Percentiles rank a stretch among this genome's conserved stretches.
These are phyloP conservation scores for Pogonognathellus flavescens DNA, from an alignment of 1,140 invertebrate genomes.

Conservation along the genomic window DNA sequence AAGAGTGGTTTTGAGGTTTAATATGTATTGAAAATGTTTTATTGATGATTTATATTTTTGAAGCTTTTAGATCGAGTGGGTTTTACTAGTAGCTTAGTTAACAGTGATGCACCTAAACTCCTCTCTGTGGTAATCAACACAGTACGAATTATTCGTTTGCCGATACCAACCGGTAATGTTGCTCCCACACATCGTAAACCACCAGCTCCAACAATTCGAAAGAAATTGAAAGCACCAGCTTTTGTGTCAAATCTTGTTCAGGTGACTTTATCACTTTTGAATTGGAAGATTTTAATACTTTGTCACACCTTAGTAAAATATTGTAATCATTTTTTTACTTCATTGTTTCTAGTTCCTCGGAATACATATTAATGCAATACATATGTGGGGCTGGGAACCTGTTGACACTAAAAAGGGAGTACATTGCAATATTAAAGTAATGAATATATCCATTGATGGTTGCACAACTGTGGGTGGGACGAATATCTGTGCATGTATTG, in stretches of 20 bases:
- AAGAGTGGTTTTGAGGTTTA: too few relatives aligned
- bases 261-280: too few relatives aligned
- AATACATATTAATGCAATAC: slow-evolving; percentile 63
- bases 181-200: slow-evolving; percentile 68
- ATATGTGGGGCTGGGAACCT: slow-evolving; percentile 63
- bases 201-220: slow-evolving; percentile 68
- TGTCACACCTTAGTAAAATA: too few relatives aligned
- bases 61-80: slow-evolving; percentile 87
- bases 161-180: slow-evolving; percentile 71
- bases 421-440: slow-evolving; percentile 57
- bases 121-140: slow-evolving; percentile 86
- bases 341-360: slow-evolving; percentile 63
- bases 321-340: slow-evolving; percentile 20
- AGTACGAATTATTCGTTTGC: slow-evolving; percentile 86
- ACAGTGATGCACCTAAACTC: slow-evolving; percentile 89
- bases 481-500: slow-evolving; percentile 64
- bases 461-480: slow-evolving; percentile 64
- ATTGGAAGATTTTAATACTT: too few relatives aligned
- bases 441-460: slow-evolving; percentile 63
- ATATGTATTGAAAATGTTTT: too few relatives aligned
- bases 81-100: slow-evolving; percentile 89
- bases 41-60: slow-evolving; percentile 31
- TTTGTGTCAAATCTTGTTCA: slow-evolving; percentile 64
- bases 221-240: slow-evolving; percentile 75
- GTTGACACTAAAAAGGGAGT: slow-evolving; percentile 63